phyloP scores from a whole-genome alignment of 2,888 invertebrate species.

The Sialis fuliginosa region DNA sequence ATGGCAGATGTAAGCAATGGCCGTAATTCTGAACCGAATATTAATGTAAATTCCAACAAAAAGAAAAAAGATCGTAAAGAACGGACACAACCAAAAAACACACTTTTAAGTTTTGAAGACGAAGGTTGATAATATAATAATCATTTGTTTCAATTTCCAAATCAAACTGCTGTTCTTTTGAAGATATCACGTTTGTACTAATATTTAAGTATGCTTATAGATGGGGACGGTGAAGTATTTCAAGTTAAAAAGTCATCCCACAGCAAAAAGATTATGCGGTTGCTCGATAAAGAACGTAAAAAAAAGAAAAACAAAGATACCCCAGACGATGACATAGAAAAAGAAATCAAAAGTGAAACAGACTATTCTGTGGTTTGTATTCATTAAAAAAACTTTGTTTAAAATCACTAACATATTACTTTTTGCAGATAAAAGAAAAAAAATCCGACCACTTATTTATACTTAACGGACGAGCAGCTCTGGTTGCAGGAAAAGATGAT shows the following conservation, averaged over 20 bases:
- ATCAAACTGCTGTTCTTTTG: not conserved
- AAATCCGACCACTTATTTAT: constrained; percentile 32
- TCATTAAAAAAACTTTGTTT: not conserved
- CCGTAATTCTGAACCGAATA: constrained; percentile 13
- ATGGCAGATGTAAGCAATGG: no score
- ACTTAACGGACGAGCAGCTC: constrained; percentile 63
- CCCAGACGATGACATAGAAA: constrained; percentile 17
- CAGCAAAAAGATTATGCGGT: constrained; percentile 74
- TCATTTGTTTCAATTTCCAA: not conserved
- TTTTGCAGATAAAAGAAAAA: constrained; percentile 18
- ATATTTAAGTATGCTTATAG: constrained; percentile 23
- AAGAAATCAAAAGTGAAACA: constrained; percentile 8
- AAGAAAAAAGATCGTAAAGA: constrained; percentile 15
- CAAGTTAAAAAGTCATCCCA: constrained; percentile 92
- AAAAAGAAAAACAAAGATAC: constrained; percentile 32
- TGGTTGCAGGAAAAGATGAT: constrained; percentile 56
- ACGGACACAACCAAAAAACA: constrained; percentile 30
- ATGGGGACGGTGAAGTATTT: constrained; percentile 75
- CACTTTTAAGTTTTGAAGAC: constrained; percentile 67
- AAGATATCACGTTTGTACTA: not conserved
- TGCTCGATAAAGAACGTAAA: constrained; percentile 60
- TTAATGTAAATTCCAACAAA: constrained; percentile 11
- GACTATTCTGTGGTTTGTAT: constrained; percentile 1
- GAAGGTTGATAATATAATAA: constrained; percentile 33
- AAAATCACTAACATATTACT: not conserved